These are phyloP conservation scores for Melanotaenia trifasciata DNA, from an alignment of 2,797 vertebrate species.

Conservation along the genomic window DNA sequence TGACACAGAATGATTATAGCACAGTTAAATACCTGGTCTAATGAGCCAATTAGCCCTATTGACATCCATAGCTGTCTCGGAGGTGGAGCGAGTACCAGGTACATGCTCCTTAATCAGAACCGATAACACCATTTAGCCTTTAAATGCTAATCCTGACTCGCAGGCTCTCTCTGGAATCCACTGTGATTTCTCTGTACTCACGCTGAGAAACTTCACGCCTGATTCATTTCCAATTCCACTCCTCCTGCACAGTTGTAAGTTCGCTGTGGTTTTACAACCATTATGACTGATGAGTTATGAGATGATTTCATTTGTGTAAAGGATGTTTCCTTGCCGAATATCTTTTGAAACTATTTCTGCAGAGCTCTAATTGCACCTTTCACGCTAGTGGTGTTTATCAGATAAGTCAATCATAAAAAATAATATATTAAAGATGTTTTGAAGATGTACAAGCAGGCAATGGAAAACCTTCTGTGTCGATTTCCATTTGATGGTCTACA, in stretches of 20 bases:
- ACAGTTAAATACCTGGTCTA: conserved; percentile 82
- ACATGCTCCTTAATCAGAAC: conserved; percentile 82
- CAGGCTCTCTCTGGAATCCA: conserved; percentile 66
- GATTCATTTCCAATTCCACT: conserved; percentile 65
- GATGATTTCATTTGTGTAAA: conserved; percentile 34
- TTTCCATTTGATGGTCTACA: conserved; percentile 59
- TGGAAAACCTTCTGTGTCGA: conserved; percentile 44
- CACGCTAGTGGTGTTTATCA: neutral
- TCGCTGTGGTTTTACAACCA: conserved; percentile 55
- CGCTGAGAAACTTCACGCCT: conserved; percentile 71
- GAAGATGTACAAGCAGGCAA: conserved; percentile 9
- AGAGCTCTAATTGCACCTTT: neutral
- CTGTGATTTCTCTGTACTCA: conserved; percentile 71
- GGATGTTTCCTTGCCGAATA: conserved; percentile 21
- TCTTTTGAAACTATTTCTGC: conserved; percentile 8
- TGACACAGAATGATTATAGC: conserved; percentile 82
- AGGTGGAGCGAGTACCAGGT: conserved; percentile 76
- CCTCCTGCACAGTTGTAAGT: conserved; percentile 61
- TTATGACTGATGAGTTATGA: conserved; percentile 61
- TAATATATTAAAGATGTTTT: neutral
- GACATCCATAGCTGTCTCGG: conserved; percentile 80
- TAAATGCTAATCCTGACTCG: conserved; percentile 75
- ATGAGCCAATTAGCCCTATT: conserved; percentile 85
- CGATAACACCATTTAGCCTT: conserved; percentile 81
- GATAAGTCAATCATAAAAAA: neutral